Evolutionary conservation across 2,797 vertebrate species (phyloP), one percentile per base, ranked within the genome.

Genomic region (Pseudochirops cupreus): DNA sequence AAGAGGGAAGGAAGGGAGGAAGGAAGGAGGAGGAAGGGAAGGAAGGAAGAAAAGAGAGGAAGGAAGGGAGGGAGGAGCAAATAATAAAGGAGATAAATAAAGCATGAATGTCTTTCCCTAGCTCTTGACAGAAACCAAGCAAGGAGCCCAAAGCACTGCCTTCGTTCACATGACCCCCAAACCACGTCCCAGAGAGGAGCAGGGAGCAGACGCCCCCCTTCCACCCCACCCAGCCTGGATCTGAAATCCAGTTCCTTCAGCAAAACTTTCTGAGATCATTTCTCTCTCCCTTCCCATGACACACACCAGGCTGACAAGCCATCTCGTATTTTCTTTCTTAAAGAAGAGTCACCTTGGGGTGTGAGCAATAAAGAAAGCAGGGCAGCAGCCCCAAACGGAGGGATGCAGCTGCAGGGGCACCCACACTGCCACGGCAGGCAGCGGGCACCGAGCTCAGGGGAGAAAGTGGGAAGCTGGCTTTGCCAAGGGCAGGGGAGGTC

Each of bases 221-320:
- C n/a, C 6, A 82, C 0, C 1, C n/a, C 39, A 26, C 39, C 24
- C 1, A 0, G 3, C 21, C 67, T 53, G 33, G 4, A 90, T 96
- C 91, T 95, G 52, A 96, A 97, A 93, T 91, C 93, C 89, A 95
- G 82, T 93, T 91, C 50, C 46, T 96, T 52, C 93, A n/a, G 91
- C 57, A 90, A 96, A 96, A 94, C 90, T 55, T 94, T 90, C 16
- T n/a, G 87, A 97, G 94, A 50, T 52, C 57, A 56, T 56, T 55
- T 94, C 93, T 96, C 39, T 91, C 91, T 31, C 62, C 21, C 9
- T 46, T 87, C 39, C 50, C 26, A 39, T 90, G 95, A 94, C 93
- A 94, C 59, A 24, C 29, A 96, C 33, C 95, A 90, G 90, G 89
- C 55, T 90, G 96, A 92, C 58, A 94, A 95, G 62, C 92, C 33